These are phyloP conservation scores for Oeneis ivallda DNA, from an alignment of 2,888 invertebrate genomes.

Conservation along the genomic window DNA sequence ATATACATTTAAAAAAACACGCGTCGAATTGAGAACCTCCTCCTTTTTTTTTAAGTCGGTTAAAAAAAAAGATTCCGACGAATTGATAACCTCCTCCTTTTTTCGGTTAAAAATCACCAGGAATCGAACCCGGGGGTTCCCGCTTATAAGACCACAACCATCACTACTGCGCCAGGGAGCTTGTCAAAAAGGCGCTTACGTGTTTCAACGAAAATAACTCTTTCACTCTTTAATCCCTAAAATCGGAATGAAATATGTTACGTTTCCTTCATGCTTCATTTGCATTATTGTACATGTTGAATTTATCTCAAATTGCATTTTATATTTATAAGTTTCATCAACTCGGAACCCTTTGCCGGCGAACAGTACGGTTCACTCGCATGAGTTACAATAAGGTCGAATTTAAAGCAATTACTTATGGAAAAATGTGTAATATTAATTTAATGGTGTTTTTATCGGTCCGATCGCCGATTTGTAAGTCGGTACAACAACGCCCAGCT, in stretches of 20 bases:
- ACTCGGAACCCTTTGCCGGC: background rate
- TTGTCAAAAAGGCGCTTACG: too few relatives aligned
- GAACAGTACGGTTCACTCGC: constrained; percentile 20
- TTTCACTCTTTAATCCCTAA: background rate
- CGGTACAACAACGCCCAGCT: constrained; percentile 45
- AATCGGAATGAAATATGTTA: constrained; percentile 10
- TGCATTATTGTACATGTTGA: background rate
- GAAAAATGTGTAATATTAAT: constrained; percentile 58
- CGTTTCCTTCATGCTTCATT: background rate
- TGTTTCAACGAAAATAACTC: too few relatives aligned
- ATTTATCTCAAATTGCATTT: constrained; percentile 21
- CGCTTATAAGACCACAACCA: too few relatives aligned
- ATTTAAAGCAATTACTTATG: constrained; percentile 46
- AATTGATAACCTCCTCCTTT: too few relatives aligned
- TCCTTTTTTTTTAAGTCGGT: too few relatives aligned
- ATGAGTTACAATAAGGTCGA: constrained; percentile 44
- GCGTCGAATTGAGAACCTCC: too few relatives aligned
- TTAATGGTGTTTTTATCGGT: constrained; percentile 59
- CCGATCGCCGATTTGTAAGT: constrained; percentile 50
- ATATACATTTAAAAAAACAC: too few relatives aligned
- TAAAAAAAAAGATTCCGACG: too few relatives aligned
- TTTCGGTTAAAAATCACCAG: too few relatives aligned
- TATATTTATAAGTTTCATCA: constrained; percentile 10
- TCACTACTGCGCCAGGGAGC: too few relatives aligned
- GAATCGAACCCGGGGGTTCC: too few relatives aligned